Base-by-base conservation (phyloP, 2,113 vertebrate species). In the Corvus moneduloides region DNA sequence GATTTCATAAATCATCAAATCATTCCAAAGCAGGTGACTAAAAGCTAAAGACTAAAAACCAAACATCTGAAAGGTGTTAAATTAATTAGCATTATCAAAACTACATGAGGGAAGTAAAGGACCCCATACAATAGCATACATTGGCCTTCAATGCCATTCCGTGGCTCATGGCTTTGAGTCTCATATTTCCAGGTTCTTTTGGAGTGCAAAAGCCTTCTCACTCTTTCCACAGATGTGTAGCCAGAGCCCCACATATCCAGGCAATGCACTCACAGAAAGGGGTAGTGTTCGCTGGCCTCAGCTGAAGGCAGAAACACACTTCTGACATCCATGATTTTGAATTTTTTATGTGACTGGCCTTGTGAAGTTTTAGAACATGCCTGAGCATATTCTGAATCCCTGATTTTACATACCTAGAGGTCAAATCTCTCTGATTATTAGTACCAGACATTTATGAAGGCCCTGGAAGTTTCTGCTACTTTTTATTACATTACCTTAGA, bases 81-180 rank as follows among this genome's bases (percentile, higher is more conserved):
- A 77, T 17, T 41, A 61, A 73, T 73, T 37, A 55, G 46, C 7
- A 12, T 61, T 62, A 61, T 74, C 13, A 43, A 92, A 93, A 51
- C 19, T 58, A 16, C 18, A 0, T 10, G 15, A 89, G 16, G 39
- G 27, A 56, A 78, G 67, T 28, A 18, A 28, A 37, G 17, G 49
- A 22, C 44, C 17, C 32, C 55, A 15, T 28, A 48, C 18, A 79
- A 28, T 3, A 49, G 6, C 20, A 41, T 10, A 21, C 3, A 41
- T 2, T n/a, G 27, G 11, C 19, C 39, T 77, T 48, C 64, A 56
- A 8, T 10, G 13, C 4, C 10, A n/a, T 78, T 91, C 33, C 26
- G 22, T 61, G 26, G 15, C 32, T 84, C 48, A 56, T 1, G 5
- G 44, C 7, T 51, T 51, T 17, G 11, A 0, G 0, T 22, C 72